Percentiles rank a stretch among this genome's conserved stretches.
These are phyloP conservation scores for Pseudomyrmex gracilis DNA, from an alignment of 1,140 invertebrate genomes.

Conservation along the genomic window DNA sequence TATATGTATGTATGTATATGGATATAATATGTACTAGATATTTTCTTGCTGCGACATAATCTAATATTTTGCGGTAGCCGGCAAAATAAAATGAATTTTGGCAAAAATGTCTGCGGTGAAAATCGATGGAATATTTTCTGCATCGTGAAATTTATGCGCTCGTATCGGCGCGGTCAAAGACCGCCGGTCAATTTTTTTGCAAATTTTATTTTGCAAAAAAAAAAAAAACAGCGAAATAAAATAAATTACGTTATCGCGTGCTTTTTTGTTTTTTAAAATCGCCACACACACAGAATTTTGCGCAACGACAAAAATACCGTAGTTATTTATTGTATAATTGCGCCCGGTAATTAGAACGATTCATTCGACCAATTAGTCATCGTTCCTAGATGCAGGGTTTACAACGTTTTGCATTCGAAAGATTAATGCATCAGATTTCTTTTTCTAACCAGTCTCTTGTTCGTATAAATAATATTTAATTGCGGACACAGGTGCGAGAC, in stretches of 20 bases:
- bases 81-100: constrained; percentile 44
- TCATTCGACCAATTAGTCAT: constrained; percentile 45
- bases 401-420: constrained; percentile 15
- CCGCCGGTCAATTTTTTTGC: no score
- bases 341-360: constrained; percentile 41
- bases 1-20: no score
- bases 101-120: constrained; percentile 11
- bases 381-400: constrained; percentile 19
- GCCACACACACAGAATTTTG: neutral
- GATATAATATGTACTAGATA: neutral
- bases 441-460: constrained; percentile 40
- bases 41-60: constrained; percentile 28
- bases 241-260: constrained; percentile 12
- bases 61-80: constrained; percentile 18
- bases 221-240: constrained; percentile 23
- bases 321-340: constrained; percentile 50
- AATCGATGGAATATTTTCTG: constrained; percentile 46
- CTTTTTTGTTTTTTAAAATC: constrained; percentile 26
- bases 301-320: neutral
- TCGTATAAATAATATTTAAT: constrained; percentile 53
- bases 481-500: constrained; percentile 51
- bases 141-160: constrained; percentile 38
- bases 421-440: constrained; percentile 47
- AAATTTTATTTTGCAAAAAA: no score
- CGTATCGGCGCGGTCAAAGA: constrained; percentile 5